Conservation (phyloP, 2,888 invertebrate species). For the Galerucella nymphaeae region DNA sequence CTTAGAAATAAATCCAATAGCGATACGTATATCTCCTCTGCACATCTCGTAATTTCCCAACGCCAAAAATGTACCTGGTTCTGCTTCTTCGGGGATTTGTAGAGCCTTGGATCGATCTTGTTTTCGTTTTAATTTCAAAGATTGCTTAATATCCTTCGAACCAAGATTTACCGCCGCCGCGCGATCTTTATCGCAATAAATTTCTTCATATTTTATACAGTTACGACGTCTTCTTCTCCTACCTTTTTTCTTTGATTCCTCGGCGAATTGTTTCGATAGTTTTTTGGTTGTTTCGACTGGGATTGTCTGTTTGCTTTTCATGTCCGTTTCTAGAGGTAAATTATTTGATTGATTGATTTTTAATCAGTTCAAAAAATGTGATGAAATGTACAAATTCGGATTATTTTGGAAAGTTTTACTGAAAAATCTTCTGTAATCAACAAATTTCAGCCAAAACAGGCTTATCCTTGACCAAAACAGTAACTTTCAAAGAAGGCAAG, state of each 20-base stretch:
- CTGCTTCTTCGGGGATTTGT: constrained; percentile 82
- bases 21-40: constrained; percentile 77
- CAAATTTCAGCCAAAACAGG: no score
- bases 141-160: constrained; percentile 88
- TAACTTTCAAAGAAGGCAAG: no score
- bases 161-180: constrained; percentile 91
- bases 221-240: constrained; percentile 52
- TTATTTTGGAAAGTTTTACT: neutral
- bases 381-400: constrained; percentile 1
- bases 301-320: constrained; percentile 41
- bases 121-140: constrained; percentile 81
- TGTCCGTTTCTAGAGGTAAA: constrained; percentile 25
- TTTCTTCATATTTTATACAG: constrained; percentile 70
- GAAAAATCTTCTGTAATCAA: neutral
- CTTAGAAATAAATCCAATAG: constrained; percentile 83
- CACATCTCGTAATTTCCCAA: constrained; percentile 82
- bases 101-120: constrained; percentile 79
- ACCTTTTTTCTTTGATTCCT: constrained; percentile 57
- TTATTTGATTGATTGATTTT: neutral
- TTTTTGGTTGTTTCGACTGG: constrained; percentile 48
- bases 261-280: constrained; percentile 47
- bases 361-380: constrained; percentile 7
- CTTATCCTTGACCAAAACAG: no score
- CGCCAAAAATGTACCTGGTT: constrained; percentile 80
- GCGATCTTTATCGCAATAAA: constrained; percentile 90